Percentiles rank a stretch among this genome's conserved stretches.
Conservation (phyloP, 2,113 vertebrate genomes). For the Esox niger region DNA sequence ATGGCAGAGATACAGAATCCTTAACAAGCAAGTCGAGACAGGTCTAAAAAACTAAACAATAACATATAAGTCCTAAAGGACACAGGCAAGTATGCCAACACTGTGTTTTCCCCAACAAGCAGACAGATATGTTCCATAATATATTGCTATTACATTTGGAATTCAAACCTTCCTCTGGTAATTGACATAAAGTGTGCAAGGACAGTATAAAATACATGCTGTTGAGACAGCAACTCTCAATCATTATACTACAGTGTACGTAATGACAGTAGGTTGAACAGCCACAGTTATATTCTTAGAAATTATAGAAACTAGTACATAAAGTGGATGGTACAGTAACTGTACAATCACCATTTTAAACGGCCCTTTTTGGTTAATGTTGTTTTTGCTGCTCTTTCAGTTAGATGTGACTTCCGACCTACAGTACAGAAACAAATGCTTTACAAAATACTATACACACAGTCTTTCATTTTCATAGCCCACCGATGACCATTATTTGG, state of each 20-base stretch:
- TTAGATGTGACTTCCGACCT: conserved; percentile 14
- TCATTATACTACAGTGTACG: conserved; percentile 16
- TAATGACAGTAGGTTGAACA: conserved; percentile 33
- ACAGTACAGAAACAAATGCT: conserved; percentile 24
- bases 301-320: conserved; percentile 28
- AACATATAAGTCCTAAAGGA: conserved; percentile 23
- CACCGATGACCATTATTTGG: conserved; percentile 6
- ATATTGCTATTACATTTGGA: conserved; percentile 50
- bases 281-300: conserved; percentile 39
- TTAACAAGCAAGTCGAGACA: conserved; percentile 40
- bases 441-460: conserved; percentile 24
- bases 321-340: conserved; percentile 39
- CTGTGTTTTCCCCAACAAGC: conserved; percentile 38
- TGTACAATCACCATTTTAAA: conserved; percentile 61
- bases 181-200: conserved; percentile 43
- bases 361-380: neutral
- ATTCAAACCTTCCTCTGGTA: conserved; percentile 36
- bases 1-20: conserved; percentile 21
- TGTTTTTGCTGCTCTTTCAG: conserved; percentile 51
- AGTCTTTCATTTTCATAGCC: conserved; percentile 20
- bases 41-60: conserved; percentile 29
- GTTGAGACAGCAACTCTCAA: conserved; percentile 36
- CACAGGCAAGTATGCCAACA: conserved; percentile 38
- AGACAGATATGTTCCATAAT: conserved; percentile 37
- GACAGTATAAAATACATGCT: conserved; percentile 45